Percentiles rank a stretch among this genome's conserved stretches.
These are phyloP conservation scores for Fragum fragum DNA, from an alignment of 2,888 invertebrate genomes.

Conservation along the genomic window DNA sequence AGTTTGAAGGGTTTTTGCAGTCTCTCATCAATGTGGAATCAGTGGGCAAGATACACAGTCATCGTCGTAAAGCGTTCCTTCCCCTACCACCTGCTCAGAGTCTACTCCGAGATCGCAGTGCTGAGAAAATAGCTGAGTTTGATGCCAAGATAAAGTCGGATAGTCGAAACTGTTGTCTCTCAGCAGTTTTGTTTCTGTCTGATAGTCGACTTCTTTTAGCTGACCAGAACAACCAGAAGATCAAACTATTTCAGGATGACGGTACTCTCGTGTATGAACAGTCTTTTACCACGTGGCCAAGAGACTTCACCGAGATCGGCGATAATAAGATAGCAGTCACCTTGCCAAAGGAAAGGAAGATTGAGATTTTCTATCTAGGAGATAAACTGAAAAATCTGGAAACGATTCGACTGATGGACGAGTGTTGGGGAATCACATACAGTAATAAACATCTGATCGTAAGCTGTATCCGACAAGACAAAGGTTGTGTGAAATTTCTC, in stretches of 20 bases:
- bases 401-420: constrained; percentile 63
- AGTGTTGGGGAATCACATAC: constrained; percentile 66
- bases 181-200: constrained; percentile 59
- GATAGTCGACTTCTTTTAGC: constrained; percentile 57
- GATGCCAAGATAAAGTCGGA: constrained; percentile 63
- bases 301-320: constrained; percentile 63
- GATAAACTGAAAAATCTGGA: constrained; percentile 63
- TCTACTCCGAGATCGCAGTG: constrained; percentile 57
- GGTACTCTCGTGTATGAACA: constrained; percentile 62
- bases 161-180: constrained; percentile 64
- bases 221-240: constrained; percentile 69
- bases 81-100: constrained; percentile 63
- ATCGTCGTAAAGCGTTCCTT: constrained; percentile 58
- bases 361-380: constrained; percentile 67
- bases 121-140: constrained; percentile 62
- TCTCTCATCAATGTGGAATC: constrained; percentile 60
- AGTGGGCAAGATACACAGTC: constrained; percentile 62
- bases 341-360: constrained; percentile 63
- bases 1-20: constrained; percentile 65
- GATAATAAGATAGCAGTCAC: constrained; percentile 65
- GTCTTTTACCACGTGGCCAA: constrained; percentile 64
- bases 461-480: constrained; percentile 60
- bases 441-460: constrained; percentile 59
- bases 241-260: constrained; percentile 60
- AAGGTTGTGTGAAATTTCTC: constrained; percentile 62